These are phyloP conservation scores for Pterocles gutturalis DNA, from an alignment of 2,113 vertebrate species.

Conservation along the genomic window DNA sequence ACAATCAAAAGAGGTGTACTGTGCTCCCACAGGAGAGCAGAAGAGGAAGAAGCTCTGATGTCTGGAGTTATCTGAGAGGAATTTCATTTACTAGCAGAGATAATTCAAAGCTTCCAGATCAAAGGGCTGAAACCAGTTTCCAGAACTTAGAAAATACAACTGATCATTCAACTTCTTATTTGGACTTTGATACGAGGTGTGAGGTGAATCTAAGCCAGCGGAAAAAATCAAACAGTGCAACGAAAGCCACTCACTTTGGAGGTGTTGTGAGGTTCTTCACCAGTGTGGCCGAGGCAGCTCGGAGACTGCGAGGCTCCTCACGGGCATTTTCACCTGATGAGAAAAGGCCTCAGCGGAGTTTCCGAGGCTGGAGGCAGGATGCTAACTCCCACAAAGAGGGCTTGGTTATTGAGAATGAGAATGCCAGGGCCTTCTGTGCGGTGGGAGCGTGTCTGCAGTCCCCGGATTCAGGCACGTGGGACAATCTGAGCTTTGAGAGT, in stretches of 20 bases:
- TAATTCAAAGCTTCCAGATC: conserved; percentile 76
- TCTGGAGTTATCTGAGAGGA: conserved; percentile 90
- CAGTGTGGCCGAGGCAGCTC: conserved; percentile 85
- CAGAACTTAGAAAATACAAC: conserved; percentile 78
- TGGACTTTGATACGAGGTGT: conserved; percentile 78
- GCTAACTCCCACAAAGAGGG: conserved; percentile 5
- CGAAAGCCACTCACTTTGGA: conserved; percentile 83
- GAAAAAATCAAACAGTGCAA: conserved; percentile 58
- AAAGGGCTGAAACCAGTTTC: conserved; percentile 81
- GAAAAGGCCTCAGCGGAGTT: conserved; percentile 66
- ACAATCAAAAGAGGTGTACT: conserved; percentile 68
- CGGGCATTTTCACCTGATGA: conserved; percentile 82
- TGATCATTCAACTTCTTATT: conserved; percentile 68
- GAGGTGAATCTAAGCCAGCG: conserved; percentile 75
- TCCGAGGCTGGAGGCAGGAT: conserved; percentile 53
- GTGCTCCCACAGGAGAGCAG: conserved; percentile 72
- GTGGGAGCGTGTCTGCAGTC: conserved; percentile 51
- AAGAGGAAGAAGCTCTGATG: conserved; percentile 81
- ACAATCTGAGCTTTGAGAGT: conserved; percentile 64
- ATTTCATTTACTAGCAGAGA: conserved; percentile 84
- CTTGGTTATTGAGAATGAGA: conserved; percentile 72
- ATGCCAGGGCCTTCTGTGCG: conserved; percentile 37
- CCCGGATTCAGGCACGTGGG: conserved; percentile 65
- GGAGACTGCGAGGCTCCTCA: conserved; percentile 85
- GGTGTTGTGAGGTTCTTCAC: conserved; percentile 87